Evolutionary conservation across 2,797 vertebrate species (phyloP), one percentile per base, ranked within the genome.

Genomic region (Cichlasoma orientale): DNA sequence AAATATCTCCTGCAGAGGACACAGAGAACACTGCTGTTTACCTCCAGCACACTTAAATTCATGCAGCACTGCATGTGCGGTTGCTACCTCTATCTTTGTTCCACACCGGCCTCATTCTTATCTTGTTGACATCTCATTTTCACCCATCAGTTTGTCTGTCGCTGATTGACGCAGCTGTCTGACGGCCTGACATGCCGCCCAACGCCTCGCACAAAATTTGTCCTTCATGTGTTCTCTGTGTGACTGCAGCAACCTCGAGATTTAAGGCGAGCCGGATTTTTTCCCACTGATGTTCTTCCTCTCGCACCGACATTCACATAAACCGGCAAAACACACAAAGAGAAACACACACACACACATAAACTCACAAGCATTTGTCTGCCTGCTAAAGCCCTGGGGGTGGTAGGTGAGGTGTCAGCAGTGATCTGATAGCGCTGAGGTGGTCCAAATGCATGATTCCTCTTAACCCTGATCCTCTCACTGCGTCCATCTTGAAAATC

Each of bases 101-200:
- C 73, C 69, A 75, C 44, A 59, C 76, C 74, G 58, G 74, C 81
- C 57, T 44, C 76, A 57, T 86, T 82, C 71, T 86, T 85, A 47
- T 88, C 76, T 79, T 82, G 80, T 86, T 89, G 93, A 92, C 86
- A 81, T 92, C 87, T 93, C 84, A 92, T 94, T 92, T 92, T 88
- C 82, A 76, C 72, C 83, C 77, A 80, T 91, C 92, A 88, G 38
- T 75, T 91, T 83, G 72, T 61, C 80, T 75, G 69, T 63, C 41
- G 3, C 80, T 80, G 86, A 92, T 72, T 86, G 88, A 80, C 83
- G 53, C 80, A 86, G 81, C 88, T 90, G 89, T 90, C 91, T 91
- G 80, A 80, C n/a, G 29, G 25, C 25, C 41, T 50, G 61, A 68
- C 44, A n/a, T 31, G 71, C 4, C 13, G 36, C 83, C 79, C 82